Base-by-base conservation (phyloP, 2,888 invertebrate species). In the Rutpela maculata region DNA sequence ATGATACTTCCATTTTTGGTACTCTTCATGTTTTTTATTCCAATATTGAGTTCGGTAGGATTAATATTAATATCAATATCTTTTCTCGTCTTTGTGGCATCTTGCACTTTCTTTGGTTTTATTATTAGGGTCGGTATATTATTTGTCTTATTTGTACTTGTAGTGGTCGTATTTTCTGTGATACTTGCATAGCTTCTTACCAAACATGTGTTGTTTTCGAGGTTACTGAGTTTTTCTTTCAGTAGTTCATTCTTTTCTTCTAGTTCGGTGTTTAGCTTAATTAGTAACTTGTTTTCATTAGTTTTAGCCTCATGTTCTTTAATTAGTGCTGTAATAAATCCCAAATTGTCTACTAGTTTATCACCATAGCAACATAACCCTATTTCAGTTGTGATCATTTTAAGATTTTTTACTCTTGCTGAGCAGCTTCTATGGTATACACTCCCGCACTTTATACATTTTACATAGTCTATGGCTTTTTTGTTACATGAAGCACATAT, bases 321-420 rank as follows among this genome's bases (percentile, higher is more conserved):
- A 59, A 59, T 18, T 9, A 59, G 12, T 17, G 19, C 22, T 19
- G 60, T 60, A 18, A 60, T 60, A 11, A 60, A 19, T 19, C 19
- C 17, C 22, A 19, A 2, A 19, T 19, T 19, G 12, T 60, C 60
- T 18, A 11, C 1, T 19, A 60, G 9, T 18, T 60, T 60, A 3
- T 19, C 60, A 12, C 10, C 11, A 19, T 12, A 60, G 11, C 60
- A 60, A 60, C 60, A 60, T 60, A 60, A 60, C 60, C 60, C 22
- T 19, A 60, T 19, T 60, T 60, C 60, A 3, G 6, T 12, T 12
- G 60, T 60, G 10, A 60, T 19, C 3, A 19, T 19, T 60, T 19
- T 17, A 4, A 60, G 1, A 19, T 4, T 19, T 17, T 60, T 60
- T 60, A 19, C 11, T 19, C 19, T 17, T 19, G 22, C 12, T 18